Evolutionary conservation across 2,797 vertebrate species (phyloP).

Genomic region (Neostethus bicornis): DNA sequence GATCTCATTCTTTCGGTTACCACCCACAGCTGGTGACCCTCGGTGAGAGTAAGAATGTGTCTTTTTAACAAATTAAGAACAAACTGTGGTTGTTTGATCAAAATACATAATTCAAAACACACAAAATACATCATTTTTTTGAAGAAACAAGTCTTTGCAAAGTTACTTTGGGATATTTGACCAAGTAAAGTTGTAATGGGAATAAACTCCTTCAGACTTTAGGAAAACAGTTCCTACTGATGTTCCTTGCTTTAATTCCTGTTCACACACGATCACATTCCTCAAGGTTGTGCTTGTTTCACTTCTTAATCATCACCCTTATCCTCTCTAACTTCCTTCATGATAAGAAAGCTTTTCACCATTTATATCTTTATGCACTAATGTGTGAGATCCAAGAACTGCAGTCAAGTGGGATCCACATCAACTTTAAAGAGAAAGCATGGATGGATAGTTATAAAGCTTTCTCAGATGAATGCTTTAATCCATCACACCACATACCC

Average conservation of each 20-base stretch:
- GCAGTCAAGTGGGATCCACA: background rate
- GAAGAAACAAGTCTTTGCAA: too few species aligned
- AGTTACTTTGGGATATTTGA: too few species aligned
- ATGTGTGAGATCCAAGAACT: background rate
- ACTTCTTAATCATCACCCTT: constrained; percentile 14
- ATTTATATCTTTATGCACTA: background rate
- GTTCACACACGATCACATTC: constrained; percentile 27
- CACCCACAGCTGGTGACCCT: too few species aligned
- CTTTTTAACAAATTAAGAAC: too few species aligned
- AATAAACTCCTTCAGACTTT: constrained; percentile 4
- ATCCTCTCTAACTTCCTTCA: constrained; percentile 2
- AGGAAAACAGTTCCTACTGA: constrained; percentile 24
- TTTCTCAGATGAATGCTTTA: constrained; percentile 24
- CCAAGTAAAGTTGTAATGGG: too few species aligned
- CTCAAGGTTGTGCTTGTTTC: constrained; percentile 6
- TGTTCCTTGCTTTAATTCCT: constrained; percentile 14
- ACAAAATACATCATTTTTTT: too few species aligned
- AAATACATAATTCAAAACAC: too few species aligned
- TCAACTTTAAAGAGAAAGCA: constrained; percentile 17
- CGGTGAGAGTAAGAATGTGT: too few species aligned
- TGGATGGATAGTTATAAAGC: constrained; percentile 5
- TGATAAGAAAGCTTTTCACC: background rate
- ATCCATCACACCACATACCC: constrained; percentile 24
- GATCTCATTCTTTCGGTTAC: too few species aligned
- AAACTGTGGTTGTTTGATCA: too few species aligned